Conservation (phyloP, 2,888 invertebrate species). For the Eilema caniola region DNA sequence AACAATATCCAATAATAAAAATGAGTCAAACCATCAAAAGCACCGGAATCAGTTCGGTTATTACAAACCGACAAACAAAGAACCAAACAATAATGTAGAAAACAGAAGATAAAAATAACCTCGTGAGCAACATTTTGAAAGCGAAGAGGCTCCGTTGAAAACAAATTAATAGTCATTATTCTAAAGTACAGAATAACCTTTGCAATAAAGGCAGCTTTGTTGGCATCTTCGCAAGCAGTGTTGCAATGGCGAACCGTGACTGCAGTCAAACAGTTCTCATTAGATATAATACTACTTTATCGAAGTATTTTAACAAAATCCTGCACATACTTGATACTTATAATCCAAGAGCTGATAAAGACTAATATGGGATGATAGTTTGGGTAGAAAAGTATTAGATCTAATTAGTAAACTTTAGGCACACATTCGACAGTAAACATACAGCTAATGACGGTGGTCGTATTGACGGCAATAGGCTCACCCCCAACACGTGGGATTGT, state of each 20-base stretch:
- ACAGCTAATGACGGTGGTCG: too few relatives aligned
- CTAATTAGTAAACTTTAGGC: neutral
- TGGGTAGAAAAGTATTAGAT: neutral
- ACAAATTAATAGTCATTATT: constrained; percentile 30
- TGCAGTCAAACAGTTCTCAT: constrained; percentile 46
- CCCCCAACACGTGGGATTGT: too few relatives aligned
- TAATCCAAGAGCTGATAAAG: neutral
- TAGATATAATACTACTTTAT: constrained; percentile 39
- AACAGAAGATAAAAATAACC: neutral
- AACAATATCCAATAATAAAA: too few relatives aligned
- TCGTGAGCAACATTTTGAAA: constrained; percentile 10
- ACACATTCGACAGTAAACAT: neutral
- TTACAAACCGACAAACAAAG: neutral
- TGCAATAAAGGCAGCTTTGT: constrained; percentile 25
- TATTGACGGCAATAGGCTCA: too few relatives aligned
- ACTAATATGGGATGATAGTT: neutral
- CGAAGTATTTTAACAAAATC: constrained; percentile 27
- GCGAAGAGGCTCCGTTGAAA: constrained; percentile 16
- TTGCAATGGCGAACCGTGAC: constrained; percentile 53
- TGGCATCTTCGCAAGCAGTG: constrained; percentile 45
- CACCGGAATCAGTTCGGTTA: neutral
- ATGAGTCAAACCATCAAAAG: neutral
- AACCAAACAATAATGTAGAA: neutral
- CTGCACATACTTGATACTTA: neutral
- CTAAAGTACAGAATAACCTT: constrained; percentile 55